Conservation (phyloP, 2,888 invertebrate genomes). For the Noctua fimbriata region DNA sequence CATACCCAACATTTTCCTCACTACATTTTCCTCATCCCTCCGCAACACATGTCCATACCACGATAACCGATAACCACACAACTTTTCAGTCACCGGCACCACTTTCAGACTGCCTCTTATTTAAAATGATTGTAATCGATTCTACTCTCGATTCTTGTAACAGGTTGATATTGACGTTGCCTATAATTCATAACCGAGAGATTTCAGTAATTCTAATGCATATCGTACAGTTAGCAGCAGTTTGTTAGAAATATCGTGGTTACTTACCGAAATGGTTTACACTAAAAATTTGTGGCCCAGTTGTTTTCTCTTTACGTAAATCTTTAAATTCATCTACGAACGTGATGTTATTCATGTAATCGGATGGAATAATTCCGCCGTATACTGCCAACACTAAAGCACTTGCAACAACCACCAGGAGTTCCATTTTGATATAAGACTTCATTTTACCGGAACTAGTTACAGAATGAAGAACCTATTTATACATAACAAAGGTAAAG, state of each 20-base stretch:
- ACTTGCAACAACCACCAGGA: neutral
- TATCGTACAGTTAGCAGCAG: neutral
- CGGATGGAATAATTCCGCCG: neutral
- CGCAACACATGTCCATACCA: too few species aligned
- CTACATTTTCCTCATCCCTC: too few species aligned
- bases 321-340: neutral
- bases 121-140: too few species aligned
- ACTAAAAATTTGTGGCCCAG: neutral
- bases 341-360: neutral
- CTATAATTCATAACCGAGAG: neutral
- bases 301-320: too few species aligned
- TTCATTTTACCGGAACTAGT: constrained; percentile 1
- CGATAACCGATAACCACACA: too few species aligned
- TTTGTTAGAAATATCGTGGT: neutral
- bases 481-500: neutral
- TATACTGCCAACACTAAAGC: constrained; percentile 4
- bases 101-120: too few species aligned
- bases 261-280: constrained; percentile 19
- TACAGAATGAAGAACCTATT: constrained; percentile 28
- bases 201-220: neutral
- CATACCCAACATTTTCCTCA: too few species aligned
- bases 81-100: too few species aligned
- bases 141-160: neutral
- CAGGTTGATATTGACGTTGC: neutral
- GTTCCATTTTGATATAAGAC: constrained; percentile 17